A percentile compares a stretch with the other conserved stretches of the same genome.
These are phyloP conservation scores for Caenorhabditis sp. DNA, from an alignment of 2,888 invertebrate species.

Conservation along the genomic window DNA sequence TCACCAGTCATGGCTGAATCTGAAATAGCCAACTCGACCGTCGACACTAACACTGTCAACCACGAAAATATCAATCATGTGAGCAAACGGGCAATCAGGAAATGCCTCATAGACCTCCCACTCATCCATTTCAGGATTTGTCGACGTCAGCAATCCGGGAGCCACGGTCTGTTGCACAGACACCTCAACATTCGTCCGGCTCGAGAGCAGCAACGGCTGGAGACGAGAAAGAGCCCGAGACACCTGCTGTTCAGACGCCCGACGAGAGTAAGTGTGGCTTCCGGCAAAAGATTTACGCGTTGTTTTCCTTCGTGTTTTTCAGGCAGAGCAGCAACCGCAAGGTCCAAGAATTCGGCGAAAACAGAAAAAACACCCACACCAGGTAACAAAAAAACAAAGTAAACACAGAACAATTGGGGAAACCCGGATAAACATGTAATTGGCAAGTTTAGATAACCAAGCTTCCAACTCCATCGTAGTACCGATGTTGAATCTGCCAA, in stretches of 20 bases:
- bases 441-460: constrained; percentile 41
- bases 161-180: constrained; percentile 54
- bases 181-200: constrained; percentile 44
- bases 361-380: constrained; percentile 23
- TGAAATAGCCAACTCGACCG: constrained; percentile 32
- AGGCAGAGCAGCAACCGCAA: constrained; percentile 51
- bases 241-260: constrained; percentile 60
- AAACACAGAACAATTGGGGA: not conserved
- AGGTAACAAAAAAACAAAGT: constrained; percentile 20
- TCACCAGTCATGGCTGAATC: constrained; percentile 47
- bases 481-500: constrained; percentile 53
- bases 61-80: constrained; percentile 46
- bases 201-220: constrained; percentile 17
- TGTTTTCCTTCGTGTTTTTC: constrained; percentile 16
- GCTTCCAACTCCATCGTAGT: constrained; percentile 40
- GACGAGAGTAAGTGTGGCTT: constrained; percentile 59
- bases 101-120: not conserved
- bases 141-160: constrained; percentile 55
- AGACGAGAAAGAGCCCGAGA: constrained; percentile 35
- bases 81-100: not conserved
- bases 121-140: constrained; percentile 36
- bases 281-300: constrained; percentile 17
- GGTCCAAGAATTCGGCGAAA: constrained; percentile 37
- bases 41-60: constrained; percentile 40
- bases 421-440: not conserved